Conservation (phyloP, 2,797 vertebrate species). For the Coregonus sp. region DNA sequence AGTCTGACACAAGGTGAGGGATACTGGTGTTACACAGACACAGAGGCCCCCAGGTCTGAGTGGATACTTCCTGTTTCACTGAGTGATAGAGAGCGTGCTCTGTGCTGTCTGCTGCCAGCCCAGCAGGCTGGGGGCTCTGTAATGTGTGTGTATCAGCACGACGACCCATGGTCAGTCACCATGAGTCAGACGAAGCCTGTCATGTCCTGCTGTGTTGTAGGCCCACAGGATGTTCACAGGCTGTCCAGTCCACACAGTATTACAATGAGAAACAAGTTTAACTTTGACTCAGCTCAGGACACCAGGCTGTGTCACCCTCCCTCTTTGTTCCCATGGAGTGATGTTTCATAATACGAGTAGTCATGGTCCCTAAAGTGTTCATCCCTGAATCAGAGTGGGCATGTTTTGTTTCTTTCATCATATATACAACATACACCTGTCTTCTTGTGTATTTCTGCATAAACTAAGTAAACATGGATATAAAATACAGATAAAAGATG, state of each 20-base stretch:
- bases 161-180: constrained; percentile 36
- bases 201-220: constrained; percentile 43
- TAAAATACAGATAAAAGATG: background rate
- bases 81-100: constrained; percentile 18
- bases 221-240: constrained; percentile 37
- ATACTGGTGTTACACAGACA: constrained; percentile 37
- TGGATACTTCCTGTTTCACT: constrained; percentile 27
- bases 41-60: constrained; percentile 16
- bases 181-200: constrained; percentile 61
- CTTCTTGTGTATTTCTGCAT: background rate
- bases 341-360: background rate
- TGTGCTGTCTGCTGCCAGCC: background rate
- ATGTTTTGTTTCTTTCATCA: background rate
- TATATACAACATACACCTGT: background rate
- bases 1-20: constrained; percentile 28
- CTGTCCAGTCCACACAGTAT: constrained; percentile 26
- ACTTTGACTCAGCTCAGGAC: constrained; percentile 37
- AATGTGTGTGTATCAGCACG: constrained; percentile 30
- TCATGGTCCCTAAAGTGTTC: background rate
- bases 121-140: constrained; percentile 30
- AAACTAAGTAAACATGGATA: background rate
- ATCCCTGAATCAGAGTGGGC: constrained; percentile 3
- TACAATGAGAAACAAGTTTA: constrained; percentile 47
- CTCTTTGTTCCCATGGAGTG: background rate
- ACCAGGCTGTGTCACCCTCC: constrained; percentile 14